These are phyloP conservation scores for Lutraria lutraria DNA, from an alignment of 2,888 invertebrate genomes.

Conservation along the genomic window DNA sequence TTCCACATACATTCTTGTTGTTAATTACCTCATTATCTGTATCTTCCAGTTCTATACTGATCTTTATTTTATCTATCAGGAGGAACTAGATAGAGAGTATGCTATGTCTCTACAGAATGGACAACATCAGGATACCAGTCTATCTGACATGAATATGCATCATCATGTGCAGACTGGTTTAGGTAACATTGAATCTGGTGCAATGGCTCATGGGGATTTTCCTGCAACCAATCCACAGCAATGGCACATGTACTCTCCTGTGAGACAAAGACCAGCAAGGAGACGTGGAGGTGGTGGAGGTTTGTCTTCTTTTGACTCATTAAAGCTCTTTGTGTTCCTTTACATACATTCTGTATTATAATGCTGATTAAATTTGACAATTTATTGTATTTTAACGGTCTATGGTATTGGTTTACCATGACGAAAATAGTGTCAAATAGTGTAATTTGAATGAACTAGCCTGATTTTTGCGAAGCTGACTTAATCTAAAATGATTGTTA, in stretches of 20 bases:
- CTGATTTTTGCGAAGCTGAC: too few relatives aligned
- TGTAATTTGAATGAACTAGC: too few relatives aligned
- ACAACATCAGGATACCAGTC: not conserved
- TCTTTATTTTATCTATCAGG: slow-evolving; percentile 60
- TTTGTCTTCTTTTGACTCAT: not conserved
- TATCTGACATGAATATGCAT: too few relatives aligned
- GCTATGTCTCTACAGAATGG: slow-evolving; percentile 70
- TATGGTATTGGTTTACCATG: too few relatives aligned
- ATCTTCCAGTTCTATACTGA: too few relatives aligned
- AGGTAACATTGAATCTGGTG: not conserved
- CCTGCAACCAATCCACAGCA: not conserved
- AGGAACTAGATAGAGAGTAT: slow-evolving; percentile 77
- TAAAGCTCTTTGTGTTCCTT: not conserved
- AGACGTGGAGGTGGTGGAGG: slow-evolving; percentile 40
- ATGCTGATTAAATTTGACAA: too few relatives aligned
- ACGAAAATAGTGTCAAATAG: too few relatives aligned
- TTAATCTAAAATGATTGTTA: too few relatives aligned
- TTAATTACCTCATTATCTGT: too few relatives aligned
- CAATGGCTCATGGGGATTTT: not conserved
- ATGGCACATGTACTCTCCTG: slow-evolving; percentile 42
- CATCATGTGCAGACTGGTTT: not conserved
- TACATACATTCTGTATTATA: too few relatives aligned
- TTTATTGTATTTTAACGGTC: too few relatives aligned
- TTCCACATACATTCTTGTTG: too few relatives aligned
- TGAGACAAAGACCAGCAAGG: slow-evolving; percentile 13